Evolutionary conservation across 1,140 invertebrate species (phyloP).

Genomic region (Aphelinus atriplicis): DNA sequence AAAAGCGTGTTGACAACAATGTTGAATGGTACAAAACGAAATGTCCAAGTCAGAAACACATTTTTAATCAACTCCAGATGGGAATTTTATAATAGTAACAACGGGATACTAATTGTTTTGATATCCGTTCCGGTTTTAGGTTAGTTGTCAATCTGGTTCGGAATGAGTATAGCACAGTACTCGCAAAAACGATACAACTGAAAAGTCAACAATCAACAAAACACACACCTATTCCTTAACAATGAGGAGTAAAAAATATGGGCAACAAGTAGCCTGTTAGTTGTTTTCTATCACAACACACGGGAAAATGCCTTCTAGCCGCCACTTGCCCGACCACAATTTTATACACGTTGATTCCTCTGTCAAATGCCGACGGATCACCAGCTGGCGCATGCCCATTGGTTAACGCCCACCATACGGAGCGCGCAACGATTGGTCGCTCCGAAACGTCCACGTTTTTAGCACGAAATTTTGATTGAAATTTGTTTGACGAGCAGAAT

Average conservation of each 20-base stretch:
- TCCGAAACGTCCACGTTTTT: not conserved
- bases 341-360: conserved; percentile 62
- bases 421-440: not conserved
- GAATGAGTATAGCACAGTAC: conserved; percentile 7
- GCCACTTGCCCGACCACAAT: conserved; percentile 36
- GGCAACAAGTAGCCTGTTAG: not conserved
- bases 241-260: conserved; percentile 2
- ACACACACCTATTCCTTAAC: conserved; percentile 28
- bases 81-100: too few relatives aligned
- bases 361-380: conserved; percentile 61
- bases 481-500: too few relatives aligned
- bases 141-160: conserved; percentile 1
- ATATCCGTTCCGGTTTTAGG: not conserved
- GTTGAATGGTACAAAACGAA: not conserved
- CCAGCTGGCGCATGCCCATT: conserved; percentile 61
- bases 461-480: not conserved
- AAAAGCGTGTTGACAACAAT: not conserved
- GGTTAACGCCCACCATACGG: conserved; percentile 38
- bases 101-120: too few relatives aligned
- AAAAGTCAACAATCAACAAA: conserved; percentile 38
- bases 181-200: not conserved
- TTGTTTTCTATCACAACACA: not conserved
- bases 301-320: conserved; percentile 22
- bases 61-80: not conserved
- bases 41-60: not conserved